Evolutionary conservation across 2,797 vertebrate genomes (phyloP).

Genomic region (Rhinophrynus dorsalis): DNA sequence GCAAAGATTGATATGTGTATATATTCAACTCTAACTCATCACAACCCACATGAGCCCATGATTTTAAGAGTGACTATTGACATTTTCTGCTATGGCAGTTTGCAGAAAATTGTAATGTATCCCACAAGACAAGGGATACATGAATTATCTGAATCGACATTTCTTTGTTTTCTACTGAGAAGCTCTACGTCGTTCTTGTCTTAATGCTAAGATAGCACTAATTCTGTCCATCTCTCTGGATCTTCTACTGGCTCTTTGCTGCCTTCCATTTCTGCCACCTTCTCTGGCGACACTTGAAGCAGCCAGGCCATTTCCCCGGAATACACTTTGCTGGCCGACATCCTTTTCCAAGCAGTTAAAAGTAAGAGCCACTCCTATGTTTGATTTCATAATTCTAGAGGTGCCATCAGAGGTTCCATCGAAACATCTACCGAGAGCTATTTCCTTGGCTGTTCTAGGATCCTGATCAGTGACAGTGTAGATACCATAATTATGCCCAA

Average conservation of each 20-base stretch:
- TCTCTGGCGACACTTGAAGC: conserved; percentile 62
- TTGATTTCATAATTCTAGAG: conserved; percentile 92
- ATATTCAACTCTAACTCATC: conserved; percentile 3
- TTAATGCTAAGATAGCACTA: conserved; percentile 56
- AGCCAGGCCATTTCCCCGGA: conserved; percentile 73
- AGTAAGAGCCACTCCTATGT: conserved; percentile 82
- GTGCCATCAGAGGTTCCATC: conserved; percentile 91
- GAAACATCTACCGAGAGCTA: conserved; percentile 93
- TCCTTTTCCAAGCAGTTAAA: conserved; percentile 87
- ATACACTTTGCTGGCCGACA: conserved; percentile 75
- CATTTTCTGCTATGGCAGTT: neutral
- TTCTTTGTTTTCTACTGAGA: conserved; percentile 34
- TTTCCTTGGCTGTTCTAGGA: conserved; percentile 91
- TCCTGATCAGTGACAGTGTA: conserved; percentile 98
- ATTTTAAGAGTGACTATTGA: neutral
- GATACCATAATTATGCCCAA: conserved; percentile 97
- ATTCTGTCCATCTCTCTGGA: conserved; percentile 60
- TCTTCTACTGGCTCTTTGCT: conserved; percentile 62
- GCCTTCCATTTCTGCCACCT: conserved; percentile 61
- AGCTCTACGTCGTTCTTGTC: conserved; percentile 48
- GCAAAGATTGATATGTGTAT: conserved; percentile 10
- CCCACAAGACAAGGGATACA: neutral
- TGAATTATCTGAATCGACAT: neutral
- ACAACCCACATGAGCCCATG: neutral
- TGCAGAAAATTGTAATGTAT: neutral